Base-by-base conservation (phyloP, 1,140 invertebrate genomes). In the Magallana gigas region DNA sequence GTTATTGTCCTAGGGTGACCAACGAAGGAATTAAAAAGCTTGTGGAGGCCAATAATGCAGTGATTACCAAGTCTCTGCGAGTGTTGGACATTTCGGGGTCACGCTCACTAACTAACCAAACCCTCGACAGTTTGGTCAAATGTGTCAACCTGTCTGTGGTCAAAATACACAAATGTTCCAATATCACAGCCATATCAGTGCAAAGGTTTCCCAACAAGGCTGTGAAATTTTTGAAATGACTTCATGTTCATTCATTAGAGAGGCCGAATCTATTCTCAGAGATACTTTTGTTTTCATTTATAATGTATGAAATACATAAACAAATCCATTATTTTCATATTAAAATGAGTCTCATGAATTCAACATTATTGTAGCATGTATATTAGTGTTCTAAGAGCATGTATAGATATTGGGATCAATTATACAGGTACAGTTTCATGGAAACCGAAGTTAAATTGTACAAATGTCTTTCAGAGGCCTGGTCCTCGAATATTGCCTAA, bases 11-110 rank as follows among this genome's bases (percentile, higher is more conserved):
- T 59, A 96, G 97, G n/a, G 96, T 99, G 11, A 98, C 97, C 0
- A 97, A 98, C 93, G 97, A 97, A 8, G 98, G 97, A 57, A 97
- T 98, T n/a, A 97, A 97, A 3, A 97, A 97, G 92, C 95, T 99
- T 57, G n/a, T 87, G 48, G 76, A 68, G 83, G 62, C 85, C 29
- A 84, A 59, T 83, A 85, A 80, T 84, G 58, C 80, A 85, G 94
- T 96, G 88, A 95, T 96, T 48, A 92, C 97, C 5, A 64, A 89
- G 1, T 91, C 90, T 14, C 76, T 93, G 57, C 94, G 95, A 4
- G 95, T 96, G 60, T 93, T 98, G 0, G 97, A 98, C 94, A 94
- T 99, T 59, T 97, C 97, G 57, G 97, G 97, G 76, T 98, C 98
- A 93, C 96, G 96, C 64, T 95, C 97, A 88, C 96, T 99, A 1